Percentiles rank a stretch among this genome's conserved stretches.
Evolutionary conservation across 2,113 vertebrate genomes (phyloP).

Genomic region (Amazona guildingii): DNA sequence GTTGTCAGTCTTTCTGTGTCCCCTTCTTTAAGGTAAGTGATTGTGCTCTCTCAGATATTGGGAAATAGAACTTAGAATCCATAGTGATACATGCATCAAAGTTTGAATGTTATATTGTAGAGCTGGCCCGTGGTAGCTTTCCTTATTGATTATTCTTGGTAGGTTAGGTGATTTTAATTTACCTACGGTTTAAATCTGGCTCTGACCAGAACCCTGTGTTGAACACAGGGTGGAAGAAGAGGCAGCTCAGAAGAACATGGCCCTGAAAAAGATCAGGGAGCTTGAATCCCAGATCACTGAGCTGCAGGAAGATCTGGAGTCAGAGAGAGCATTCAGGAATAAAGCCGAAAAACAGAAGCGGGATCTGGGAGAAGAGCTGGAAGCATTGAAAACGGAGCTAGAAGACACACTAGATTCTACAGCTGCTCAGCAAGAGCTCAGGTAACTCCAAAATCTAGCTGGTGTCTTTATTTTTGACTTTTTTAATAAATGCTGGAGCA

Average conservation of each 20-base stretch:
- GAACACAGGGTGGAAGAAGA: conserved; percentile 92
- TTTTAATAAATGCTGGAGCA: neutral
- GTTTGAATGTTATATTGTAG: neutral
- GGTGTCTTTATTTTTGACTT: neutral
- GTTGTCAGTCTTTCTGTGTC: conserved; percentile 21
- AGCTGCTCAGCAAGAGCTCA: conserved; percentile 94
- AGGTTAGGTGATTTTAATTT: neutral
- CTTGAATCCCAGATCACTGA: conserved; percentile 94
- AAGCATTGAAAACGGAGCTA: conserved; percentile 94
- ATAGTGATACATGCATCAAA: neutral
- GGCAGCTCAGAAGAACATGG: conserved; percentile 92
- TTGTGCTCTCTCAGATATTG: neutral
- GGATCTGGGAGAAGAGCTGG: conserved; percentile 95
- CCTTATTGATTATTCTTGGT: neutral
- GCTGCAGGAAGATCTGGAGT: conserved; percentile 94
- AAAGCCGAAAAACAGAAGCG: conserved; percentile 96
- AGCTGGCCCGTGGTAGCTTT: neutral
- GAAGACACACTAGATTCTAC: conserved; percentile 96
- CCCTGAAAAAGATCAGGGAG: conserved; percentile 95
- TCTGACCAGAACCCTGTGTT: conserved; percentile 6
- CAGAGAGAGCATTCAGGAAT: conserved; percentile 84
- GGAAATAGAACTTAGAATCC: neutral
- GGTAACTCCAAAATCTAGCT: conserved; percentile 72
- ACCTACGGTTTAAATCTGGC: neutral
- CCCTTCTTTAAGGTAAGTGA: conserved; percentile 13